phyloP scores from a whole-genome alignment of 2,888 invertebrate species.

The Scaptodrosophila latifasciaeformis region DNA sequence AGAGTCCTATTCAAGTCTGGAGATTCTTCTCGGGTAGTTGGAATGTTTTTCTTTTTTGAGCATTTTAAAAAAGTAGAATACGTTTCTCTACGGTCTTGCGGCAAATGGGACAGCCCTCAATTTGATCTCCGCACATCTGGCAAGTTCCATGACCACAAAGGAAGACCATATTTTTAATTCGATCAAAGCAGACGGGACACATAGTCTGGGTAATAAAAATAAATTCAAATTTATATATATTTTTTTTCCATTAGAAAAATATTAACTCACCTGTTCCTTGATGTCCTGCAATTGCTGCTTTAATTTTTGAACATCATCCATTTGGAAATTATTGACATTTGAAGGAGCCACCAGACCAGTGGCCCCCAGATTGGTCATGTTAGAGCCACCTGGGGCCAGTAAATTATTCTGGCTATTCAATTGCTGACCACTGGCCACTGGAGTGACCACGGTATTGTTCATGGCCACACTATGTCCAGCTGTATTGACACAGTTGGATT shows the following conservation, averaged over 20 bases:
- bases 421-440: conserved; percentile 65
- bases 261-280: conserved; percentile 88
- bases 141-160: conserved; percentile 98
- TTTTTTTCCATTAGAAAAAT: not conserved
- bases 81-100: conserved; percentile 96
- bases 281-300: conserved; percentile 97
- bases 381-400: conserved; percentile 44
- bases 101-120: conserved; percentile 98
- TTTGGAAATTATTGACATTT: conserved; percentile 81
- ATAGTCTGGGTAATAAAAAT: conserved; percentile 84
- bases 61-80: conserved; percentile 87
- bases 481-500: conserved; percentile 69
- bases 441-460: conserved; percentile 72
- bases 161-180: conserved; percentile 98
- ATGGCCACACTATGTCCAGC: conserved; percentile 73
- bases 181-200: conserved; percentile 98
- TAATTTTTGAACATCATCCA: conserved; percentile 89
- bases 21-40: conserved; percentile 46
- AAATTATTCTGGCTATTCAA: conserved; percentile 70
- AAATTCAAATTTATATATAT: conserved; percentile 8
- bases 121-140: conserved; percentile 98
- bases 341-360: conserved; percentile 70
- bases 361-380: conserved; percentile 39
- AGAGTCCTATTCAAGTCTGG: not conserved
- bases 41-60: conserved; percentile 52